A percentile compares a stretch with the other conserved stretches of the same genome.
phyloP scores from a whole-genome alignment of 2,113 vertebrate species.

The Hemiprocne comata region DNA sequence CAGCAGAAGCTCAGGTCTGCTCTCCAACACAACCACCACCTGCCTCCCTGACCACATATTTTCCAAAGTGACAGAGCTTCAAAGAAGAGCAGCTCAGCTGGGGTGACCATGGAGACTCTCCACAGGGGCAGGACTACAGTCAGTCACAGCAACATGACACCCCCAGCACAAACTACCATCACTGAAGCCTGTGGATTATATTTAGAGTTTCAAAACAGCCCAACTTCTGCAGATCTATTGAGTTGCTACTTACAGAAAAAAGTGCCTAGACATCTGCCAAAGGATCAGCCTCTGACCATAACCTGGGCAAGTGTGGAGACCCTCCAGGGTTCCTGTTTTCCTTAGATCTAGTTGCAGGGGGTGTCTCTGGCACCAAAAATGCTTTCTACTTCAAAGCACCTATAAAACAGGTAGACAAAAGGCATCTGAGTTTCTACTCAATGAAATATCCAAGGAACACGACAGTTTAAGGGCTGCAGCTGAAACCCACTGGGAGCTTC shows the following conservation, averaged over 20 bases:
- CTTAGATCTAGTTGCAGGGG: background rate
- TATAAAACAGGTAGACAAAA: fast-evolving
- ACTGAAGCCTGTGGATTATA: background rate
- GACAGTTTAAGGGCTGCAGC: background rate
- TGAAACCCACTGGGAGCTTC: background rate
- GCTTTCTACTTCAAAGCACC: background rate
- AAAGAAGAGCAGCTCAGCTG: background rate
- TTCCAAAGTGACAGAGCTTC: background rate
- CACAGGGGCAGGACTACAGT: background rate
- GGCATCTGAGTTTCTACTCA: background rate
- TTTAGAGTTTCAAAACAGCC: background rate
- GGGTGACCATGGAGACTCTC: background rate
- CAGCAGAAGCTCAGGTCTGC: background rate
- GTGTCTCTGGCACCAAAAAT: background rate
- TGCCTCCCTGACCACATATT: fast-evolving
- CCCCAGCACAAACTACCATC: background rate
- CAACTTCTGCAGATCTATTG: background rate
- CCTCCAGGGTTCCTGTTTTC: background rate
- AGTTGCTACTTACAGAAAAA: background rate
- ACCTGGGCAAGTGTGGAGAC: background rate
- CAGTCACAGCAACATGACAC: background rate
- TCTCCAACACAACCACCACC: background rate
- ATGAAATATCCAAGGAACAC: background rate
- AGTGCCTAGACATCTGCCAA: background rate
- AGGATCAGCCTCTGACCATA: background rate